Evolutionary conservation across 2,888 invertebrate species (phyloP), one percentile per base, ranked within the genome.

Genomic region (Agrypnus murinus): DNA sequence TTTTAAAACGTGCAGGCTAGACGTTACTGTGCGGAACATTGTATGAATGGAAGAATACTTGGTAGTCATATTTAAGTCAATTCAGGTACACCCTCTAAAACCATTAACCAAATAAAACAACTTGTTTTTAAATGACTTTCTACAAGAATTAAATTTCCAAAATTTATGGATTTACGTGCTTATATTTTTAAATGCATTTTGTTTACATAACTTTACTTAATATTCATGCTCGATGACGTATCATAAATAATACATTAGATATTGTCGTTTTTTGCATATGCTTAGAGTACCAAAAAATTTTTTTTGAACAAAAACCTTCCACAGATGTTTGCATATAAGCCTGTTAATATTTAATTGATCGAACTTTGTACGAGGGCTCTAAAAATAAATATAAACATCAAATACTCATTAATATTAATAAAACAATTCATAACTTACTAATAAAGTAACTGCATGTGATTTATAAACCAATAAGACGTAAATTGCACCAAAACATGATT

Each of bases 351-450:
- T 57, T 65, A 57, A 65, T 31, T 65, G 43, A 45, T 43, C 53
- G 65, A 65, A 65, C 65, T 65, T 65, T 65, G 65, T 65, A 15
- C 65, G 34, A 65, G 48, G 65, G 57, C 57, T 45, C 53, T 65
- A 65, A 65, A 65, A 57, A 65, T 65, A 65, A 65, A 65, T 65
- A 65, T 65, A 57, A 65, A 59, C 48, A 59, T 59, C 59, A 66
- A 46, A 59, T 31, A 50, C 32, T 66, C 66, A 66, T 66, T 66
- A 66, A 66, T 66, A 59, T 66, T 66, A 59, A 66, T 66, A 48
- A 59, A 66, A 59, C 66, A 59, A 60, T 59, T 46, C 50, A 46
- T 66, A 53, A 58, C 38, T 17, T 25, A 60, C 8, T 65, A 59
- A 34, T 45, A 45, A 46, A 57, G n/a, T 55, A 43, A 34, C 19